These are phyloP conservation scores for Crenuchus spilurus DNA, from an alignment of 2,797 vertebrate species.

Conservation along the genomic window DNA sequence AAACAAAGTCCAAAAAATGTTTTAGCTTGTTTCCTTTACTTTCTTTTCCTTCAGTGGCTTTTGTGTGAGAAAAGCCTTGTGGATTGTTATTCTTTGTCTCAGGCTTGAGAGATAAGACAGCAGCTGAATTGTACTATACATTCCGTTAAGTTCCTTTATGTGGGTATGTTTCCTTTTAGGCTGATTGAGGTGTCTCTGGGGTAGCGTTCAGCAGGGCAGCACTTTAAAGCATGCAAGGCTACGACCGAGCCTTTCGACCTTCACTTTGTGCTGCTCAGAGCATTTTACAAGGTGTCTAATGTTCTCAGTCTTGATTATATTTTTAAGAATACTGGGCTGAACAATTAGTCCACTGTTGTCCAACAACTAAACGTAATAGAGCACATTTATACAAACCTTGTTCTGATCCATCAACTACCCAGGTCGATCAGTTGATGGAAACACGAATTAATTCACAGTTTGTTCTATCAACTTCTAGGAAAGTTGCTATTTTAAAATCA, in stretches of 20 bases:
- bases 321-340: background rate
- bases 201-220: constrained; percentile 34
- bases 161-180: constrained; percentile 36
- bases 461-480: no score
- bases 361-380: no score
- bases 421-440: no score
- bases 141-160: constrained; percentile 35
- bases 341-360: no score
- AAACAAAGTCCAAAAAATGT: no score
- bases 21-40: background rate
- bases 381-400: no score
- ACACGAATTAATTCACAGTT: no score
- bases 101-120: constrained; percentile 24
- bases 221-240: constrained; percentile 44
- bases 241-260: constrained; percentile 13
- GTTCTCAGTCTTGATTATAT: background rate
- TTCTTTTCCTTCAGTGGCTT: background rate
- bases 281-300: constrained; percentile 22
- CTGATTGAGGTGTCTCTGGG: constrained; percentile 45
- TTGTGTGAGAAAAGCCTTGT: background rate
- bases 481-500: no score
- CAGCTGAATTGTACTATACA: constrained; percentile 33
- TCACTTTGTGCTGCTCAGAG: constrained; percentile 9
- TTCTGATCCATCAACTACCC: no score
- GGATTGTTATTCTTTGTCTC: constrained; percentile 20